Evolutionary conservation across 2,797 vertebrate genomes (phyloP).

Genomic region (Onychomys leucogaster): DNA sequence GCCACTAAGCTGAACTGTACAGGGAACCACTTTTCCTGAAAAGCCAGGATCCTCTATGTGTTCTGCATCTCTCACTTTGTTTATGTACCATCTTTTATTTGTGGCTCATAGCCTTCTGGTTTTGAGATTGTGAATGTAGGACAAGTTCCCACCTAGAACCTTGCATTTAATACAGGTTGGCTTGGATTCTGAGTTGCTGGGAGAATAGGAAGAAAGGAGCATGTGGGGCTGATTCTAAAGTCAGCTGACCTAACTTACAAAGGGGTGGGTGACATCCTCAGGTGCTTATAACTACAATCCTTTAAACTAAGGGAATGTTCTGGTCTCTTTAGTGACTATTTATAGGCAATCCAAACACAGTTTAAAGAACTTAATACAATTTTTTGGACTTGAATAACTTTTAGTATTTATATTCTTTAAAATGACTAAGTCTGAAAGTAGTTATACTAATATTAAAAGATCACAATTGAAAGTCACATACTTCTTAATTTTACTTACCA

Average conservation of each 20-base stretch:
- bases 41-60: neutral
- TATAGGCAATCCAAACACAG: neutral
- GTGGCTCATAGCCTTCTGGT: neutral
- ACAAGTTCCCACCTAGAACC: neutral
- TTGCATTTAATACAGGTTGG: neutral
- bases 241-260: neutral
- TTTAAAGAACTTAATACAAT: neutral
- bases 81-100: neutral
- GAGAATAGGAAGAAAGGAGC: neutral
- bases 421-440: neutral
- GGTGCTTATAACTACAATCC: neutral
- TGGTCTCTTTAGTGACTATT: neutral
- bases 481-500: neutral
- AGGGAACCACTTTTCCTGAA: neutral
- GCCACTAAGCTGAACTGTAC: neutral
- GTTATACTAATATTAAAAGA: neutral
- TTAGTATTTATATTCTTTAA: neutral
- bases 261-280: neutral
- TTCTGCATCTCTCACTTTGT: neutral
- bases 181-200: neutral
- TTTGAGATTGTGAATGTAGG: neutral
- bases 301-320: neutral
- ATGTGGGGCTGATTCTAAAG: neutral
- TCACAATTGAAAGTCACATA: neutral
- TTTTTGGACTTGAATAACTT: neutral